A percentile compares a stretch with the other conserved stretches of the same genome.
Conservation (phyloP, 2,797 vertebrate species). For the Chiloscyllium punctatum region DNA sequence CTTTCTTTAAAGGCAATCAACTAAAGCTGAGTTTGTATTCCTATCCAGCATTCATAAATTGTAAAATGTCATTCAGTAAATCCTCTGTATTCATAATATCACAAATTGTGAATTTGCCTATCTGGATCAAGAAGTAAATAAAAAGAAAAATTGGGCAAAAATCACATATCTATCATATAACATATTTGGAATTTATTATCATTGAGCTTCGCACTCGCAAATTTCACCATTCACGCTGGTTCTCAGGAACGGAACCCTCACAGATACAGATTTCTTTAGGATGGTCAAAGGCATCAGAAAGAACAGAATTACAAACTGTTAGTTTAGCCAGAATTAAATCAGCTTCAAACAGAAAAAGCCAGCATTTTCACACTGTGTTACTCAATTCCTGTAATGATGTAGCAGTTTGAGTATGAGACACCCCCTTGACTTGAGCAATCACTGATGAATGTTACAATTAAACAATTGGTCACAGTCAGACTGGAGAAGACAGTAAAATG, state of each 20-base stretch:
- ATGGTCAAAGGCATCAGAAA: not conserved
- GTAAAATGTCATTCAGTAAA: too few relatives aligned
- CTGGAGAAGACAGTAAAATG: not conserved
- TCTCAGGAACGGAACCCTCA: too few relatives aligned
- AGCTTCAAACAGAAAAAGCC: not conserved
- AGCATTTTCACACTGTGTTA: not conserved
- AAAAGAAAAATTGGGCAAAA: too few relatives aligned
- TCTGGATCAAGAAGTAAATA: too few relatives aligned
- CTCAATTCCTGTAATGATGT: not conserved
- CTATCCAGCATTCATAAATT: not conserved
- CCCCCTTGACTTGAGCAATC: not conserved
- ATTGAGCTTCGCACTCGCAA: too few relatives aligned
- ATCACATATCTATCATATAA: too few relatives aligned
- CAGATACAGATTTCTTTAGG: not conserved
- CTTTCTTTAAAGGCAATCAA: not conserved
- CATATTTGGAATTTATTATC: too few relatives aligned
- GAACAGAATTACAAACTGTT: not conserved
- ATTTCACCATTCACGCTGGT: too few relatives aligned
- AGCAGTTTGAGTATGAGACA: not conserved
- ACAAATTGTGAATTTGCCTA: too few relatives aligned
- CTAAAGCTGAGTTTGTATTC: not conserved
- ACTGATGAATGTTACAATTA: constrained; percentile 16
- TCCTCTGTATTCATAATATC: too few relatives aligned
- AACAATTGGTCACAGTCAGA: not conserved
- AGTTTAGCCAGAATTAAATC: not conserved